Base-by-base conservation (phyloP, 2,888 invertebrate species). In the Agrochola litura region DNA sequence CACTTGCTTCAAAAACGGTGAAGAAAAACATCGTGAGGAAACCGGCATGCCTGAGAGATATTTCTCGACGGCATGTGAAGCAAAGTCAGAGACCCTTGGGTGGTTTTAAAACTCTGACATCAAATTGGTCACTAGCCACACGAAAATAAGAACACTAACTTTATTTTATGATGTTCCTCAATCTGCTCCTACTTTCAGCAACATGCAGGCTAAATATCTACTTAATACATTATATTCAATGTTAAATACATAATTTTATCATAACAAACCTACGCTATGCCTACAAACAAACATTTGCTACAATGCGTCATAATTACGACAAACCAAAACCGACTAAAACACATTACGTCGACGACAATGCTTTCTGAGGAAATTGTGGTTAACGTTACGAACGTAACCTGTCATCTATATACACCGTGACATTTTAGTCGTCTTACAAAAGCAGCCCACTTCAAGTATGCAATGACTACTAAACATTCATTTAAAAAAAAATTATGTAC, bases 371-470 rank as follows among this genome's bases (percentile, higher is more conserved):
- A 69, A 52, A 9, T 67, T 70, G 69, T 6, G 65, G 73, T 61
- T 52, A 30, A 43, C 43, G 19, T 66, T 19, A 60, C 22, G 6
- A 70, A 58, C 30, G 22, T 58, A 46, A 67, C 63, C 9, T 41
- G 49, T 46, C 14, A 52, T 65, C 12, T 22, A 63, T 73, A 86
- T 86, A n/a, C n/a, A n/a, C n/a, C n/a, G n/a, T n/a, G n/a, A n/a
- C n/a, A n/a, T n/a, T n/a, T n/a, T n/a, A n/a, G n/a, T n/a, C n/a
- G n/a, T n/a, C n/a, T n/a, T n/a, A n/a, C n/a, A n/a, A n/a, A n/a
- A n/a, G n/a, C n/a, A n/a, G n/a, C n/a, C n/a, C n/a, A n/a, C n/a
- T n/a, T n/a, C n/a, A n/a, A n/a, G n/a, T n/a, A n/a, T n/a, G n/a
- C n/a, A n/a, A n/a, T n/a, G n/a, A n/a, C n/a, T n/a, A n/a, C n/a